Evolutionary conservation across 2,113 vertebrate genomes (phyloP), one percentile per base, ranked within the genome.

Genomic region (Haliaeetus leucogaster): DNA sequence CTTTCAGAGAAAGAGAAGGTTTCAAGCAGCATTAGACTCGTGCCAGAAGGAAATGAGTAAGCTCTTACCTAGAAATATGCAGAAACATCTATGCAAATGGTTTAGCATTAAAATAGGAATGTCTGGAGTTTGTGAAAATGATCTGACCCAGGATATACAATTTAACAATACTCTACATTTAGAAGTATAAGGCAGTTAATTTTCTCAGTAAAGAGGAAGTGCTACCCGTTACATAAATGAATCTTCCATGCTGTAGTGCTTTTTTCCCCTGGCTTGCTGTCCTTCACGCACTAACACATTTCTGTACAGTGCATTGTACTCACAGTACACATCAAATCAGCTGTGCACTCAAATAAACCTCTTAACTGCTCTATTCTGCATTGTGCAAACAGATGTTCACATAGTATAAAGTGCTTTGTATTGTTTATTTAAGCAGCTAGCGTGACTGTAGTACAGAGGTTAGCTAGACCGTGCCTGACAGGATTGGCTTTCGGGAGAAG

Each of bases 1-100:
- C 36, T 52, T 68, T 45, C 36, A 65, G 56, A 67, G 66, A 63
- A 67, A 55, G 36, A 68, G 52, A 47, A 76, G 36, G 25, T 59
- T 96, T 89, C 58, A 80, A 56, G 65, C 70, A 83, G 56, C 19
- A 5, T 16, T 95, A 82, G 65, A 42, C 34, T 59, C 6, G 1
- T 74, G 52, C 89, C 92, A 86, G 65, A 78, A 96, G 65, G 52
- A 93, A 95, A 88, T 93, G 43, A 95, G 70, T 71, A 85, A 88
- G 67, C 71, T 74, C 9, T 71, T 89, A 36, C 78, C 42, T 91
- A 63, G 77, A 79, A 87, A 82, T 53, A 76, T 40, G 65, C 52
- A 80, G 55, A 72, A 90, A 68, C 42, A 48, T 58, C 89, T 34
- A 48, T 0, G 0, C 76, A 85, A 82, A 52, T 30, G 34, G 29